Evolutionary conservation across 2,797 vertebrate species (phyloP), one percentile per base, ranked within the genome.

Genomic region (Tragelaphus eurycerus): DNA sequence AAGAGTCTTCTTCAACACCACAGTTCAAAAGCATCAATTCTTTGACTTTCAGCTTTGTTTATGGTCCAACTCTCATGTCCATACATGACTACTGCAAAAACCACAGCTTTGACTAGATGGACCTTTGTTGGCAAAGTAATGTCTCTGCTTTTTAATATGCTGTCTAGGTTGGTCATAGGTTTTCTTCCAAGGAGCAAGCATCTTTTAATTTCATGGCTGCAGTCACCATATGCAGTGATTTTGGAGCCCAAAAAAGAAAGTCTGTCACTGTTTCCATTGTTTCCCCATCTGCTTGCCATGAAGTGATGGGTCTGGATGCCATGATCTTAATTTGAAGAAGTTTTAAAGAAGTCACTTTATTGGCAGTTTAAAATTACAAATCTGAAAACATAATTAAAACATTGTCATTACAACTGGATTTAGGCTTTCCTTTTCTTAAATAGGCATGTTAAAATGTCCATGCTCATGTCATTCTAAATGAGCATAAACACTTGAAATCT

Each of bases 341-440:
- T 79, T 83, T 85, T 55, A 54, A 59, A 55, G 52, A 67, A 91
- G 59, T n/a, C 29, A 12, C 16, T 54, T 74, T 67, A 50, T 52
- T 67, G 10, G 17, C 31, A 15, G 23, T 62, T 31, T 25, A 34
- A 90, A 67, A 55, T 78, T 59, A 60, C 85, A 93, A 74, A 78
- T 82, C 86, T 86, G 79, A 87, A 89, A 67, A 64, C 16, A n/a
- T 62, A 86, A 95, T 97, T 87, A 79, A 93, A 92, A 76, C 54
- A 43, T 86, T 82, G 64, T 25, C 55, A 29, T 67, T 52, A 60
- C 83, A 81, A 38, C 50, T 31, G 54, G 34, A 50, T 38, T 48
- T 16, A 31, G 16, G 29, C 60, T 83, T 38, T 7, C 54, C 79
- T 93, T 83, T 92, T 84, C 19, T 71, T 38, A 71, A 38, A 71